These are phyloP conservation scores for Limnephilus auricula DNA, from an alignment of 2,888 invertebrate genomes.

Conservation along the genomic window DNA sequence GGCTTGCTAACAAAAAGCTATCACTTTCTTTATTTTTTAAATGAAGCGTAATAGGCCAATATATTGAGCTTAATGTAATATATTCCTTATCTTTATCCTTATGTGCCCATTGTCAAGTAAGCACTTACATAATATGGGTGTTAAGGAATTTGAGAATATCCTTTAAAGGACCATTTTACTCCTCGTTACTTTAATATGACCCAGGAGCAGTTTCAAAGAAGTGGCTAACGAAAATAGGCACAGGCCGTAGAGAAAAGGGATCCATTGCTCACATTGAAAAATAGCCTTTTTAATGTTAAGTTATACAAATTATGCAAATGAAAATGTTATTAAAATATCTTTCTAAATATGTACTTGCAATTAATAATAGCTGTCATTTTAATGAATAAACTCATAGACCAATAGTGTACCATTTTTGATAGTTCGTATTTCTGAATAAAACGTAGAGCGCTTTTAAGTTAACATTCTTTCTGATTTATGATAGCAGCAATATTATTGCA, in stretches of 20 bases:
- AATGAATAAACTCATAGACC: too few species aligned
- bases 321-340: too few species aligned
- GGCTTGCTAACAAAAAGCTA: not conserved
- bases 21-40: not conserved
- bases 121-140: not conserved
- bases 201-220: not conserved
- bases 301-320: too few species aligned
- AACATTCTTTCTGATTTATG: too few species aligned
- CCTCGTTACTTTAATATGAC: not conserved
- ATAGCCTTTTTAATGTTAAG: not conserved
- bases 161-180: not conserved
- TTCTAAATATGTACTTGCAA: too few species aligned
- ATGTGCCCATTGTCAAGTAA: not conserved
- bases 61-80: not conserved
- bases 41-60: not conserved
- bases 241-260: not conserved
- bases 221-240: not conserved
- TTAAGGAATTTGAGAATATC: not conserved
- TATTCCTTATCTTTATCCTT: constrained; percentile 11
- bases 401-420: too few species aligned
- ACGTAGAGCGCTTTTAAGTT: too few species aligned
- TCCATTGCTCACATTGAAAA: not conserved
- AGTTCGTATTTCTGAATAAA: too few species aligned
- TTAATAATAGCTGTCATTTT: too few species aligned
- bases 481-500: too few species aligned